Conservation (phyloP, 2,113 vertebrate species). For the Callocephalon fimbriatum region DNA sequence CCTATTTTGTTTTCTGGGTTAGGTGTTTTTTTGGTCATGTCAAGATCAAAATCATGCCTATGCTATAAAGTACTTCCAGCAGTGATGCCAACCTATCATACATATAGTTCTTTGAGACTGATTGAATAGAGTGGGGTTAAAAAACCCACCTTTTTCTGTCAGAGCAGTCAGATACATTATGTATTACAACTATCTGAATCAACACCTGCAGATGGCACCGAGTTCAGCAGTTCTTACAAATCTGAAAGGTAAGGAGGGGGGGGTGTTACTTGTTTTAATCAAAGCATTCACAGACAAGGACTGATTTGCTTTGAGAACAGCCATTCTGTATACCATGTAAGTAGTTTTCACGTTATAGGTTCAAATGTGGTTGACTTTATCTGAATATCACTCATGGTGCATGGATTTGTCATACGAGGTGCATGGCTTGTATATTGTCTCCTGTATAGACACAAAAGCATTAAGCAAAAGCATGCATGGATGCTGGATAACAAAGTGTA, state of each 20-base stretch:
- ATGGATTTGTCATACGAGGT: not conserved
- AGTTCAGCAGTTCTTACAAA: not conserved
- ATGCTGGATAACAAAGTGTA: not conserved
- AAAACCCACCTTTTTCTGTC: not conserved
- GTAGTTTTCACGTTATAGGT: not conserved
- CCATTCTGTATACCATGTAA: not conserved
- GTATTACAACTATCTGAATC: not conserved
- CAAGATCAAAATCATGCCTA: not conserved
- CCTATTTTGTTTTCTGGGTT: not conserved
- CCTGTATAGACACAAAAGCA: not conserved
- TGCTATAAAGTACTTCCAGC: not conserved
- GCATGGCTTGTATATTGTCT: not conserved
- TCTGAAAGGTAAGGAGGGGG: not conserved
- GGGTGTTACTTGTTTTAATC: not conserved
- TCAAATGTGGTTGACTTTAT: not conserved
- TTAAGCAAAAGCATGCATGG: not conserved
- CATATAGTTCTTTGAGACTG: not conserved
- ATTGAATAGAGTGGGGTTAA: not conserved
- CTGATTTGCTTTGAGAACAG: not conserved
- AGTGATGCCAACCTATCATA: not conserved
- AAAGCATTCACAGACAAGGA: not conserved
- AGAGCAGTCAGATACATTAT: not conserved
- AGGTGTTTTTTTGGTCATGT: not conserved
- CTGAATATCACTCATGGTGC: not conserved
- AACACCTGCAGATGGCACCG: not conserved